Evolutionary conservation across 2,797 vertebrate species (phyloP).

Genomic region (Pterois miles): DNA sequence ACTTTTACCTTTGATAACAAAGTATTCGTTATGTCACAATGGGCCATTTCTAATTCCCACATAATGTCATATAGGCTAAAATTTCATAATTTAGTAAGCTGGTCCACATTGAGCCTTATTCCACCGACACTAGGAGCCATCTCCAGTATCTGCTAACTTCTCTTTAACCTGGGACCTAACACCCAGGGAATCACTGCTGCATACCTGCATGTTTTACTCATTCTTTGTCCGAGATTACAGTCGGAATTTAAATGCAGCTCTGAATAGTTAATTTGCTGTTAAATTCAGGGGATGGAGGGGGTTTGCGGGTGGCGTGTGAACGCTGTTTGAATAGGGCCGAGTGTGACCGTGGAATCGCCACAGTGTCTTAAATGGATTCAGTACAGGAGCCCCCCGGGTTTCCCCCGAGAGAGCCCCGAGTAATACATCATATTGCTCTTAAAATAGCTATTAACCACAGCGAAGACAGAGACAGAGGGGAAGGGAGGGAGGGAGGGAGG

Average conservation of each 20-base stretch:
- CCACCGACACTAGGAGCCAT: not conserved
- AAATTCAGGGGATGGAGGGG: conserved; percentile 21
- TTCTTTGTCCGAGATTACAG: conserved; percentile 33
- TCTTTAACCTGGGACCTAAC: conserved; percentile 19
- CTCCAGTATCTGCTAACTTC: not conserved
- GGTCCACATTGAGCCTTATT: not conserved
- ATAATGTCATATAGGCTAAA: not conserved
- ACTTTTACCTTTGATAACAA: not conserved
- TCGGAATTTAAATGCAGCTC: conserved; percentile 43
- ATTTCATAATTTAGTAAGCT: not conserved
- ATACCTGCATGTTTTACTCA: conserved; percentile 30
- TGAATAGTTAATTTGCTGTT: conserved; percentile 61
- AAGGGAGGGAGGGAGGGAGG: conserved; percentile 25
- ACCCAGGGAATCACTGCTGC: not conserved
- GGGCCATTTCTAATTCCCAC: not conserved
- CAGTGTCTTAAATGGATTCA: conserved; percentile 71
- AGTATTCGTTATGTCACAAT: conserved; percentile 5
- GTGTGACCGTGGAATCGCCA: conserved; percentile 63
- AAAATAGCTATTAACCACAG: conserved; percentile 81
- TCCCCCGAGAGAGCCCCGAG: conserved; percentile 71
- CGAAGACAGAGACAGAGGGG: conserved; percentile 45
- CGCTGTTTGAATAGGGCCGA: conserved; percentile 53
- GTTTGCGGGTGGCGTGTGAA: not conserved
- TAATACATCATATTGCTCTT: conserved; percentile 84
- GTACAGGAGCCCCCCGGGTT: conserved; percentile 61